Evolutionary conservation across 2,113 vertebrate genomes (phyloP).

Genomic region (Leptobrachium leishanense): DNA sequence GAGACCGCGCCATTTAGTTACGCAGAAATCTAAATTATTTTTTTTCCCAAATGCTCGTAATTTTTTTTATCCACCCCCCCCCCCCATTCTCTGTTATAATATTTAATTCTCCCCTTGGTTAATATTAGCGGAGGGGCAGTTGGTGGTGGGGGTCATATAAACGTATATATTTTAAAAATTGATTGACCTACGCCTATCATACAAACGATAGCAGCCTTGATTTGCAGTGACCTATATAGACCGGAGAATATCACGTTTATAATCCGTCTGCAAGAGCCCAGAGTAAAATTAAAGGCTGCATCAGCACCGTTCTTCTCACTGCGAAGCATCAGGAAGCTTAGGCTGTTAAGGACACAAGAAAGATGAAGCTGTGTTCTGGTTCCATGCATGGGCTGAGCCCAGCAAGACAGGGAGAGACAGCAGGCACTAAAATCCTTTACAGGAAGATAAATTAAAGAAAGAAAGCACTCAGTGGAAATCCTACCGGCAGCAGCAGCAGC

Average conservation of each 20-base stretch:
- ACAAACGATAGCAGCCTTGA: background rate
- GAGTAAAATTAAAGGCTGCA: conserved; percentile 25
- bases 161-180: background rate
- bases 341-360: conserved; percentile 46
- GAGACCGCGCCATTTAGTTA: too few relatives aligned
- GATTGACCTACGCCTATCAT: background rate
- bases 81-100: too few relatives aligned
- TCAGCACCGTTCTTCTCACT: conserved; percentile 26
- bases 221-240: conserved; percentile 33
- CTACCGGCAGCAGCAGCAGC: conserved; percentile 44
- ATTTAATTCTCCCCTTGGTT: too few relatives aligned
- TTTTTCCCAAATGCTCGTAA: too few relatives aligned
- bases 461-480: conserved; percentile 49
- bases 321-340: conserved; percentile 30
- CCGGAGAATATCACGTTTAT: conserved; percentile 5
- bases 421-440: conserved; percentile 50
- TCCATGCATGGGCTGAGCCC: conserved; percentile 41
- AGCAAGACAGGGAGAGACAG: conserved; percentile 47
- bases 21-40: too few relatives aligned
- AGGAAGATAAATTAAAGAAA: conserved; percentile 50
- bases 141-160: too few relatives aligned
- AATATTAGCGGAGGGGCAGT: too few relatives aligned
- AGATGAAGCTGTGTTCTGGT: conserved; percentile 41
- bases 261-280: conserved; percentile 23
- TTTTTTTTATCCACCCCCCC: too few relatives aligned